A percentile compares a stretch with the other conserved stretches of the same genome.
phyloP scores from a whole-genome alignment of 2,797 vertebrate species.

The Rhinella marina region DNA sequence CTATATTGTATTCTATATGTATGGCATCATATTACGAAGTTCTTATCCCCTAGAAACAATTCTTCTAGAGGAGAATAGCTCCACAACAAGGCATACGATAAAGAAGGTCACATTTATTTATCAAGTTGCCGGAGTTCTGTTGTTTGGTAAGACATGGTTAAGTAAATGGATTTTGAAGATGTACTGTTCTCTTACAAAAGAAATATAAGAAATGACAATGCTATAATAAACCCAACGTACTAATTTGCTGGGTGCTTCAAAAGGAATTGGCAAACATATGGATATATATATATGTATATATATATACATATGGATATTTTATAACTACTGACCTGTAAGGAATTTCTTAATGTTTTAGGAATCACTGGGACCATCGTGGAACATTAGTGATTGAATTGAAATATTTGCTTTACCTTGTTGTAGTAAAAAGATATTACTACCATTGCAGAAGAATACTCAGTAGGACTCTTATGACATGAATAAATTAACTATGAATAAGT shows the following conservation, averaged over 20 bases:
- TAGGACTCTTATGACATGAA: neutral
- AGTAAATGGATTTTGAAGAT: neutral
- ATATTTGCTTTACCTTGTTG: constrained; percentile 41
- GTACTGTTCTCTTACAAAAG: neutral
- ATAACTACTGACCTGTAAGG: neutral
- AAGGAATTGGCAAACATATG: neutral
- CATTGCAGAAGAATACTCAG: neutral
- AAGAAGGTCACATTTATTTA: no score
- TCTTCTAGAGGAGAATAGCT: neutral
- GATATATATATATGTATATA: no score
- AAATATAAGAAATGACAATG: neutral
- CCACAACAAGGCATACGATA: neutral
- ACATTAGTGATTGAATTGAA: constrained; percentile 25
- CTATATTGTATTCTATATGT: neutral
- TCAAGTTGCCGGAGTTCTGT: neutral
- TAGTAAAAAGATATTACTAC: neutral
- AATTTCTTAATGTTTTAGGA: neutral
- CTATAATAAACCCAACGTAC: neutral
- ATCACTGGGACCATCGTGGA: neutral
- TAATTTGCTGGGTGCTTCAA: neutral
- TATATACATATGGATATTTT: neutral
- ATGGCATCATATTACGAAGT: neutral
- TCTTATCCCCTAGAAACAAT: neutral
- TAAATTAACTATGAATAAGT: constrained; percentile 3
- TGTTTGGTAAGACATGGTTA: neutral